Evolutionary conservation across 2,888 invertebrate genomes (phyloP).

Genomic region (Callyntrura sp.): DNA sequence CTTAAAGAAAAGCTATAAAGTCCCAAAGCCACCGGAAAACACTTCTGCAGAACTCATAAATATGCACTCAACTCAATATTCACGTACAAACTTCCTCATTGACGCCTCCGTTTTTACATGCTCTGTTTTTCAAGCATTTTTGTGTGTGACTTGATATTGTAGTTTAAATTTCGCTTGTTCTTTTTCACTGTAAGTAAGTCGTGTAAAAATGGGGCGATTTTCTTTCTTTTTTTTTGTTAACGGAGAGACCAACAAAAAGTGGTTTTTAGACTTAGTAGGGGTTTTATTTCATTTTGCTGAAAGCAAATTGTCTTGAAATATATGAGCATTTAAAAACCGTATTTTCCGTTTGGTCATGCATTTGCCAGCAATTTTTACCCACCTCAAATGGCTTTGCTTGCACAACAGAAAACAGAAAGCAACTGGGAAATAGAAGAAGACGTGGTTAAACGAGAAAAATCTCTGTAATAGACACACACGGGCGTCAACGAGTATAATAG

Average conservation of each 20-base stretch:
- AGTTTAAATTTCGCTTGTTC: neutral
- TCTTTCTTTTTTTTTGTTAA: neutral
- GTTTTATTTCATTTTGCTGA: neutral
- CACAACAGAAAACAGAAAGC: too few relatives aligned
- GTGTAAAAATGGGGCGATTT: slow-evolving; percentile 31
- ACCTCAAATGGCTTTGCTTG: too few relatives aligned
- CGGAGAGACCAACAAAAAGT: neutral
- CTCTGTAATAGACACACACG: neutral
- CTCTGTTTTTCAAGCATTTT: slow-evolving; percentile 24
- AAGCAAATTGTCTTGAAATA: neutral
- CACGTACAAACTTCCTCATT: slow-evolving; percentile 62
- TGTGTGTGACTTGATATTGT: neutral
- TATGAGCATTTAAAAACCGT: neutral
- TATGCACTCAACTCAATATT: neutral
- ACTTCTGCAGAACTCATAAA: neutral
- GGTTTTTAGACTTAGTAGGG: neutral
- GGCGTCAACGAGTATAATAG: too few relatives aligned
- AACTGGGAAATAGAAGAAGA: neutral
- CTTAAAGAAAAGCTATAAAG: neutral
- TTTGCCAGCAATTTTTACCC: too few relatives aligned
- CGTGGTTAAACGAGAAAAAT: neutral
- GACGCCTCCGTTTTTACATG: slow-evolving; percentile 49
- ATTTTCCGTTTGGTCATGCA: slow-evolving; percentile 24
- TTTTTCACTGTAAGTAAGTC: neutral
- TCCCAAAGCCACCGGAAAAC: neutral